Evolutionary conservation across 2,113 vertebrate genomes (phyloP).

Genomic region (Percopsis transmontana): DNA sequence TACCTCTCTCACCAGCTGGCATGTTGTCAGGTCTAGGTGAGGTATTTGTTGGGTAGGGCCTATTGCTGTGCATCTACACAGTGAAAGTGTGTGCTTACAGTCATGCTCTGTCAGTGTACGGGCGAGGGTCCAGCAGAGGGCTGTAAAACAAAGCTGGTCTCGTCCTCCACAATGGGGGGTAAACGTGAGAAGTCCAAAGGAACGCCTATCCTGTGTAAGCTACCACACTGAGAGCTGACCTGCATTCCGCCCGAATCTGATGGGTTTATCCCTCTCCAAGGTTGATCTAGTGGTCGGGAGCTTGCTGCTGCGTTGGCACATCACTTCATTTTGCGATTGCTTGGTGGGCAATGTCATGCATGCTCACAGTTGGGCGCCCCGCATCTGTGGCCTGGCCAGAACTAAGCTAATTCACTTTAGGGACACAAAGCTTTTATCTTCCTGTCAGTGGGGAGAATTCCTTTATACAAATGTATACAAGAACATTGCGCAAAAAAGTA

Average conservation of each 20-base stretch:
- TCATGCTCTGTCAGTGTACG: no score
- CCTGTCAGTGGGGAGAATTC: not conserved
- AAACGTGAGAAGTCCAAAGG: conserved; percentile 8
- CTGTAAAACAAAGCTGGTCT: not conserved
- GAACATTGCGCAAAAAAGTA: not conserved
- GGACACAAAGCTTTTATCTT: not conserved
- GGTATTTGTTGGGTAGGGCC: no score
- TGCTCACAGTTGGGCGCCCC: not conserved
- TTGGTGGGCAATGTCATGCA: conserved; percentile 4
- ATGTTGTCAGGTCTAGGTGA: no score
- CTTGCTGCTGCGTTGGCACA: not conserved
- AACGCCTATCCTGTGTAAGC: conserved; percentile 3
- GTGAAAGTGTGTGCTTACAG: no score
- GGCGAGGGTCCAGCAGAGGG: not conserved
- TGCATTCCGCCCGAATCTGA: conserved; percentile 28
- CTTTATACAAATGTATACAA: not conserved
- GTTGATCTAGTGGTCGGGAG: conserved; percentile 5
- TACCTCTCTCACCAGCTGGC: no score
- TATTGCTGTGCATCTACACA: no score
- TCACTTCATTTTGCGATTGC: conserved; percentile 15
- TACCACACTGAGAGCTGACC: conserved; percentile 26
- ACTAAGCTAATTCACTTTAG: conserved; percentile 15
- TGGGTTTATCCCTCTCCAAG: conserved; percentile 8
- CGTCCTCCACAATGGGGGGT: conserved; percentile 2
- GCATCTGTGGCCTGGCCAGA: not conserved